These are phyloP conservation scores for Ceratotherium simum DNA, from an alignment of 2,113 vertebrate genomes.

Conservation along the genomic window DNA sequence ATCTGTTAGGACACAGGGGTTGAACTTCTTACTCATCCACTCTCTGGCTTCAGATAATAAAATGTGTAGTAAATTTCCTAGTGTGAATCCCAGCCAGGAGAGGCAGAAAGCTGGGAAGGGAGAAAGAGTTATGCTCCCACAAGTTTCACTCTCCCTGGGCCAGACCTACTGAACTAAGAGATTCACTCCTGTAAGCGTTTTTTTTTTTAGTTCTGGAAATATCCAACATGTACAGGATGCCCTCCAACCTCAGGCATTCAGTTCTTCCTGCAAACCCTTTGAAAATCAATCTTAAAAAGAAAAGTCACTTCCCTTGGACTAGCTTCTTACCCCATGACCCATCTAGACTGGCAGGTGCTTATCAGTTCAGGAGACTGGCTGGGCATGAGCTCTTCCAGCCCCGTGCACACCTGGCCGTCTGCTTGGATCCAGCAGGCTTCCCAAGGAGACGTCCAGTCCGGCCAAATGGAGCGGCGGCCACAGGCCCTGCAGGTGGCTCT, in stretches of 20 bases:
- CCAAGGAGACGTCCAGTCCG: not conserved
- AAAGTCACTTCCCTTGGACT: not conserved
- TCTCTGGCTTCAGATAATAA: conserved; percentile 33
- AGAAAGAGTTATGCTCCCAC: not conserved
- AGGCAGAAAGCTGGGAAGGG: not conserved
- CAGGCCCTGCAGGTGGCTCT: not conserved
- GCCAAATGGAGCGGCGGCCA: not conserved
- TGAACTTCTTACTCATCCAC: conserved; percentile 1
- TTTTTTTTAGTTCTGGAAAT: not conserved
- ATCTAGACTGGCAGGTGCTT: not conserved
- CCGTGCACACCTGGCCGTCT: not conserved
- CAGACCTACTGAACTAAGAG: not conserved
- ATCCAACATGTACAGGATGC: not conserved
- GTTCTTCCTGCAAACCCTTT: not conserved
- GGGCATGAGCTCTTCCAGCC: not conserved
- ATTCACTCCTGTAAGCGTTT: not conserved
- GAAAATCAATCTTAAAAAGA: not conserved
- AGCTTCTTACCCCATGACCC: not conserved
- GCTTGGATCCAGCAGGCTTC: not conserved
- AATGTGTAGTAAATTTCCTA: conserved; percentile 58
- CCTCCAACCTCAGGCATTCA: not conserved
- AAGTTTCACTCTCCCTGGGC: not conserved
- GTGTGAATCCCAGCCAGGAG: not conserved
- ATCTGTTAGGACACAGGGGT: not conserved
- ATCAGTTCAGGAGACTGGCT: not conserved